These are phyloP conservation scores for Spinibarbus caldwelli DNA, from an alignment of 2,797 vertebrate genomes.

Conservation along the genomic window DNA sequence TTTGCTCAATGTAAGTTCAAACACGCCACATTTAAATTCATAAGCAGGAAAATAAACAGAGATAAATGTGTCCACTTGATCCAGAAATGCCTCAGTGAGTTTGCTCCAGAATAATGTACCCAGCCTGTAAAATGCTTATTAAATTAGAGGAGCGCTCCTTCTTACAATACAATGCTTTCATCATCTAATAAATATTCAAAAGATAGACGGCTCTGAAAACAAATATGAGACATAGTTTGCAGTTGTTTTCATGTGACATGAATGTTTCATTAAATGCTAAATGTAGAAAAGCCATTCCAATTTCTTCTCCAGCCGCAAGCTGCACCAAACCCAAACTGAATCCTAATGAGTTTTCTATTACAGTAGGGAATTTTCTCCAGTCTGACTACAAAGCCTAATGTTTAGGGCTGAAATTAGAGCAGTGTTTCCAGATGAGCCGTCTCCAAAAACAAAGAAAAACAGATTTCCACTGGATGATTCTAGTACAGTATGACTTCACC, in stretches of 20 bases:
- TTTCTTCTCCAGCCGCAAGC: slow-evolving; percentile 58
- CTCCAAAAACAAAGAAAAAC: slow-evolving; percentile 8
- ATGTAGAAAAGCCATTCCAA: slow-evolving; percentile 69
- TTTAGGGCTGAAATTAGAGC: slow-evolving; percentile 37
- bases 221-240: slow-evolving; percentile 66
- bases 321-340: slow-evolving; percentile 57
- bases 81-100: slow-evolving; percentile 66
- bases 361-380: slow-evolving; percentile 44
- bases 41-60: slow-evolving; percentile 66
- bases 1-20: slow-evolving; percentile 72
- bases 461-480: not conserved
- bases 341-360: slow-evolving; percentile 56
- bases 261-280: slow-evolving; percentile 73
- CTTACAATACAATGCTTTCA: slow-evolving; percentile 67
- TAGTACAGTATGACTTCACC: not conserved
- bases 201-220: slow-evolving; percentile 65
- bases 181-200: slow-evolving; percentile 73
- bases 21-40: slow-evolving; percentile 67
- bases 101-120: slow-evolving; percentile 69
- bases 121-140: slow-evolving; percentile 71
- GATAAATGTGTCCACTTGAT: slow-evolving; percentile 68
- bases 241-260: slow-evolving; percentile 69
- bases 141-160: slow-evolving; percentile 62
- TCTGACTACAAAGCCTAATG: slow-evolving; percentile 33
- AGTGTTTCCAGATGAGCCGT: not conserved